Percentiles rank a stretch among this genome's conserved stretches.
Conservation (phyloP, 2,888 invertebrate genomes). For the Byasa hedistus region DNA sequence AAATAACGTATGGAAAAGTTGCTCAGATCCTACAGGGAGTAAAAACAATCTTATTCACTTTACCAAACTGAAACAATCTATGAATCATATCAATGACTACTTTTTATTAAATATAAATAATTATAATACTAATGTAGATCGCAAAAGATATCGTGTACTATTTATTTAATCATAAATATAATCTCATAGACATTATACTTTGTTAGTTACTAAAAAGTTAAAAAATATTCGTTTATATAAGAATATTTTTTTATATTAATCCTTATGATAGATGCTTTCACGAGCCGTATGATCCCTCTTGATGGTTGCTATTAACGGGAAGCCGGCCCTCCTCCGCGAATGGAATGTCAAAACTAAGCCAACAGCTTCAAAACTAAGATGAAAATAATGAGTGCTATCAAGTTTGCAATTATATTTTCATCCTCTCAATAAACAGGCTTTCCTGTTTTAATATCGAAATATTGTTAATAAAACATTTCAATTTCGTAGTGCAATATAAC, state of each 20-base stretch:
- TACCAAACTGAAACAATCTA: too few species aligned
- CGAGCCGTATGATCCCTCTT: slow-evolving; percentile 37
- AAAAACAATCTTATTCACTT: too few species aligned
- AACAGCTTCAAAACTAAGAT: slow-evolving; percentile 19
- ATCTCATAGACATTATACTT: too few species aligned
- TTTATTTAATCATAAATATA: too few species aligned
- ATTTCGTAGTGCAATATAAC: not conserved
- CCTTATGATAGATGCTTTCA: not conserved
- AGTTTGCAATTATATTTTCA: slow-evolving; percentile 20
- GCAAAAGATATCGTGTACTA: too few species aligned
- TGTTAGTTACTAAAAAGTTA: not conserved
- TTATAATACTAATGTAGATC: too few species aligned
- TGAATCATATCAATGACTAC: too few species aligned
- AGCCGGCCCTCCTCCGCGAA: slow-evolving; percentile 11
- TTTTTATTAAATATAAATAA: too few species aligned
- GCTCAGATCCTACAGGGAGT: slow-evolving; percentile 1
- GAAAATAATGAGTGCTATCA: slow-evolving; percentile 25
- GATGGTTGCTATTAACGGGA: slow-evolving; percentile 33
- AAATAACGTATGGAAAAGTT: slow-evolving; percentile 16
- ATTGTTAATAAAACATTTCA: not conserved
- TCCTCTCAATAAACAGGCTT: slow-evolving; percentile 1
- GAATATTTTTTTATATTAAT: slow-evolving; percentile 2
- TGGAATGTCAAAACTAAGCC: slow-evolving; percentile 27
- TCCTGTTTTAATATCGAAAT: not conserved
- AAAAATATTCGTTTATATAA: not conserved